Evolutionary conservation across 2,888 invertebrate genomes (phyloP), one percentile per base, ranked within the genome.

Genomic region (Pediacus dermestoides): DNA sequence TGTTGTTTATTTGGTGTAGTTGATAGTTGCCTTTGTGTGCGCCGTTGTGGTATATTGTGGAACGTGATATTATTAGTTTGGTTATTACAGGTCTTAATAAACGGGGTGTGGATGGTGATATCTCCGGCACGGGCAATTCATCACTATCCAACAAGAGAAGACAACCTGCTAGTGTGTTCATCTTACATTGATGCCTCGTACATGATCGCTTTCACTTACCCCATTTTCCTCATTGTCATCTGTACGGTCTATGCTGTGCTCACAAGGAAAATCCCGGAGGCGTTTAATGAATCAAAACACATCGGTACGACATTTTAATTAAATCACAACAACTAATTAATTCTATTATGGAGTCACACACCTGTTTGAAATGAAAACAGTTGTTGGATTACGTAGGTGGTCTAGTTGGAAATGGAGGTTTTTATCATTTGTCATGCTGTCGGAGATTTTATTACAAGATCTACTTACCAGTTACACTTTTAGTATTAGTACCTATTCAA

Each of bases 241-340:
- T 97, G 97, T 70, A 99, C 97, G 0, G 81, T 97, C 8, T 97
- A 99, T 64, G 97, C 97, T 0, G 84, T 95, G 1, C 80, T 93
- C 30, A 95, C 94, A 0, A 77, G 97, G 51, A 97, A 97, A 74
- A 89, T 97, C 46, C 99, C 97, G 0, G 97, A 97, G 68, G 95
- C 95, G 23, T 99, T 97, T 70, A 97, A 99, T 70, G 97, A 95
- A 72, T 93, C 93, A 58, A 94, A 94, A 72, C 92, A 94, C 72
- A 94, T 94, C 57, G 95, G 97, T 80, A 57, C 76, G 78, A 67
- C n/a, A n/a, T n/a, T n/a, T n/a, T n/a, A n/a, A n/a, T n/a, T n/a
- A n/a, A n/a, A n/a, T n/a, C n/a, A n/a, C n/a, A n/a, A n/a, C n/a
- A n/a, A n/a, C n/a, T n/a, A n/a, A n/a, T n/a, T n/a, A n/a, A n/a